Conservation (phyloP, 2,113 vertebrate genomes). For the Plectropomus leopardus region DNA sequence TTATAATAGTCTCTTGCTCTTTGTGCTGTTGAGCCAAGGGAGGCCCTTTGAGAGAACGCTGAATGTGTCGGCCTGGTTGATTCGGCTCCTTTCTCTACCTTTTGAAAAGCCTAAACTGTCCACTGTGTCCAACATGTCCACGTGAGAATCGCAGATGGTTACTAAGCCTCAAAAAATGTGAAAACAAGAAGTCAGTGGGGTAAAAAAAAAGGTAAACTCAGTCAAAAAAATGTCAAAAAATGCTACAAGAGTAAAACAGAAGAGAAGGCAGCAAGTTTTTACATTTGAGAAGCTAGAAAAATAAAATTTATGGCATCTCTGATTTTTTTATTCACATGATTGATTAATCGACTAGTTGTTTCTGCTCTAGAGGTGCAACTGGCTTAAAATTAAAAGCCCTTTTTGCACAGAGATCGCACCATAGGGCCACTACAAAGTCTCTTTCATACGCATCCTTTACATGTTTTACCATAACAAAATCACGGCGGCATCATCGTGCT, state of each 20-base stretch:
- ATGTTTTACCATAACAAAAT: too few relatives aligned
- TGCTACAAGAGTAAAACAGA: neutral
- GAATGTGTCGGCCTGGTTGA: neutral
- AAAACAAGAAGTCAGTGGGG: neutral
- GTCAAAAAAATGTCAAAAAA: neutral
- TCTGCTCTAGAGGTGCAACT: neutral
- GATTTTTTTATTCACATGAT: neutral
- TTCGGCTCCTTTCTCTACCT: neutral
- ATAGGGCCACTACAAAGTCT: too few relatives aligned
- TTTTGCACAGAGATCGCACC: too few relatives aligned
- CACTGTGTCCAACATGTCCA: neutral
- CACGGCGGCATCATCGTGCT: too few relatives aligned
- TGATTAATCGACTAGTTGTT: neutral
- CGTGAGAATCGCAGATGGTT: neutral
- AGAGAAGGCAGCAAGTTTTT: neutral
- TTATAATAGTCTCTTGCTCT: conserved; percentile 24
- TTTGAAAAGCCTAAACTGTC: neutral
- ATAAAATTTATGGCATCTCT: neutral
- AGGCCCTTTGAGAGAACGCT: conserved; percentile 8
- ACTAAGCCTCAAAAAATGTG: neutral
- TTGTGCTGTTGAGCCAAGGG: conserved; percentile 11
- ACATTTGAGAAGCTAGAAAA: neutral
- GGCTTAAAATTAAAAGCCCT: neutral
- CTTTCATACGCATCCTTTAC: too few relatives aligned
- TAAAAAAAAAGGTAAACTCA: neutral